These are phyloP conservation scores for Agriopis leucophaearia DNA, from an alignment of 2,888 invertebrate species.

Conservation along the genomic window DNA sequence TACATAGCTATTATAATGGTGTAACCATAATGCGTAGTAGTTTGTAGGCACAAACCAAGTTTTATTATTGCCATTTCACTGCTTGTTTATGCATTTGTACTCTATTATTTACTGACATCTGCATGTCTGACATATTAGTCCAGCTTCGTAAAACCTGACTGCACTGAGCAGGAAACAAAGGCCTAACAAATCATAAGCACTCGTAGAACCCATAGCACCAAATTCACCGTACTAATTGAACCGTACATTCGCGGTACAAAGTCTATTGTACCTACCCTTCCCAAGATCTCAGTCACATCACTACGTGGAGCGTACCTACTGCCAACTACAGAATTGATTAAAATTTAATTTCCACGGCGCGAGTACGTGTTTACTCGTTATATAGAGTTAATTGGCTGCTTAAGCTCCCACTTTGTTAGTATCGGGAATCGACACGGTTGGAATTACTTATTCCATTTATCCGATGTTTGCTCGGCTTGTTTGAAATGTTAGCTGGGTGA, in stretches of 20 bases:
- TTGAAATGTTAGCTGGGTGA: conserved; percentile 16
- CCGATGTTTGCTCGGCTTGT: conserved; percentile 16
- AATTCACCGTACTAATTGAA: not conserved
- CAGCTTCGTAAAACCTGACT: too few species aligned
- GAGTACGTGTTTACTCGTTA: conserved; percentile 37
- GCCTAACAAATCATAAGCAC: too few species aligned
- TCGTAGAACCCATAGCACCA: too few species aligned
- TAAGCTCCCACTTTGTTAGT: conserved; percentile 29
- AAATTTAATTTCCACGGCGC: conserved; percentile 42
- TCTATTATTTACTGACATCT: too few species aligned
- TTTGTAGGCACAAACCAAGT: too few species aligned
- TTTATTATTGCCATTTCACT: too few species aligned
- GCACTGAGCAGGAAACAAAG: too few species aligned
- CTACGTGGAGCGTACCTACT: conserved; percentile 23
- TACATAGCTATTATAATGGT: too few species aligned
- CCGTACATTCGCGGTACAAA: not conserved
- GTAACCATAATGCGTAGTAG: too few species aligned
- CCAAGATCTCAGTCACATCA: conserved; percentile 27
- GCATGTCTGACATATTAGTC: too few species aligned
- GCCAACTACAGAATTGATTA: conserved; percentile 50
- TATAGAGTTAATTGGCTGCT: conserved; percentile 42
- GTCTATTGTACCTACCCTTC: not conserved
- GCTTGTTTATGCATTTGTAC: too few species aligned
- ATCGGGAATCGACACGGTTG: conserved; percentile 31
- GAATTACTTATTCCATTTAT: conserved; percentile 36